phyloP scores from a whole-genome alignment of 30 jellyfish, hydroid and myxozoan species.

The Hydractinia symbiolongicarpus region DNA sequence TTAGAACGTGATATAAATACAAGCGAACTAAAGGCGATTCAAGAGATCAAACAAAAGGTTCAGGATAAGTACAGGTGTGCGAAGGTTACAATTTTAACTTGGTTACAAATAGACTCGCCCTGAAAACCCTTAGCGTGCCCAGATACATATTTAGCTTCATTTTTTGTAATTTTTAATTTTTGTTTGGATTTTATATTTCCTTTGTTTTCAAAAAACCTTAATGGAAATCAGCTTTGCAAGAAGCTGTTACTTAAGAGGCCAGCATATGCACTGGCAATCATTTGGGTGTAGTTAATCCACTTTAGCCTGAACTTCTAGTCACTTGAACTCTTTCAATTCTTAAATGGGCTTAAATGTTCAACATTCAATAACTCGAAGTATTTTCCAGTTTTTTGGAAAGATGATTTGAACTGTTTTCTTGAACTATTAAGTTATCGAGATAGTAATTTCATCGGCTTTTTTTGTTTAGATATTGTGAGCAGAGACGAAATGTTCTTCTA shows the following conservation, averaged over 20 bases:
- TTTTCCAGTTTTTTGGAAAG: no score
- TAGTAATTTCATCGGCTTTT: background rate
- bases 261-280: no score
- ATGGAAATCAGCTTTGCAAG: background rate
- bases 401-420: background rate
- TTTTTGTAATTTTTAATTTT: no score
- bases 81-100: background rate
- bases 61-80: conserved; percentile 93
- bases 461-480: conserved; percentile 78
- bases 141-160: no score
- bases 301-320: no score
- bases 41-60: conserved; percentile 91
- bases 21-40: conserved; percentile 48
- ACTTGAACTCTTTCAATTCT: no score
- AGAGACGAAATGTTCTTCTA: conserved; percentile 78
- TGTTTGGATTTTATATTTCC: background rate
- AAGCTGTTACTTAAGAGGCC: no score
- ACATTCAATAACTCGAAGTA: no score
- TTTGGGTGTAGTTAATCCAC: no score
- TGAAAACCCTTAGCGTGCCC: no score
- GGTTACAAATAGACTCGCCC: no score
- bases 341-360: no score
- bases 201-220: background rate
- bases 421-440: background rate
- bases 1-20: conserved; percentile 77